A percentile compares a stretch with the other conserved stretches of the same genome.
phyloP scores from a whole-genome alignment of 2,888 invertebrate species.

The Hipparchia sbordonii region DNA sequence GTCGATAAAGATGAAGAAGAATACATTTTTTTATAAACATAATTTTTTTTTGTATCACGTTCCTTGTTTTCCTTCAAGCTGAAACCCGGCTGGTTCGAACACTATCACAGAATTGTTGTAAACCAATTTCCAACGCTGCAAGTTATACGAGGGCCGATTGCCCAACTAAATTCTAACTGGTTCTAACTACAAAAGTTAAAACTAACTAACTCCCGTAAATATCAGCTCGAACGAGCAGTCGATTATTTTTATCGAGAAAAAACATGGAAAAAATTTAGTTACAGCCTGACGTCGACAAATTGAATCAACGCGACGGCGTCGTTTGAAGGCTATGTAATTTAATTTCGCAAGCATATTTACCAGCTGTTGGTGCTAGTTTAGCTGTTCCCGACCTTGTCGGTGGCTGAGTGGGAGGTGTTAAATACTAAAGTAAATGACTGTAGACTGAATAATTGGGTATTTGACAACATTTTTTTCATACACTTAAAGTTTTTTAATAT shows the following conservation, averaged over 20 bases:
- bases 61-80: no score
- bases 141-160: no score
- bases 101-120: no score
- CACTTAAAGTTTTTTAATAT: no score
- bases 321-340: conserved; percentile 4
- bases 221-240: not conserved
- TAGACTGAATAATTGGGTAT: no score
- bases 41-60: no score
- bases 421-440: not conserved
- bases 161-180: no score
- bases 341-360: not conserved
- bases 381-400: not conserved
- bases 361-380: not conserved
- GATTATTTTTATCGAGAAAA: not conserved
- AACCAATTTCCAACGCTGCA: no score
- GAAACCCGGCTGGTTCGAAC: no score
- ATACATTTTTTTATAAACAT: no score
- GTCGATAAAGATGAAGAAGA: no score
- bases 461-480: no score
- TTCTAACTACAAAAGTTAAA: not conserved
- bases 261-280: not conserved
- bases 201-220: not conserved
- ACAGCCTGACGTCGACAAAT: conserved; percentile 8
- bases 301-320: conserved; percentile 3
- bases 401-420: not conserved